Base-by-base conservation (phyloP, 1,140 invertebrate genomes). In the Lordiphosa collinella region DNA sequence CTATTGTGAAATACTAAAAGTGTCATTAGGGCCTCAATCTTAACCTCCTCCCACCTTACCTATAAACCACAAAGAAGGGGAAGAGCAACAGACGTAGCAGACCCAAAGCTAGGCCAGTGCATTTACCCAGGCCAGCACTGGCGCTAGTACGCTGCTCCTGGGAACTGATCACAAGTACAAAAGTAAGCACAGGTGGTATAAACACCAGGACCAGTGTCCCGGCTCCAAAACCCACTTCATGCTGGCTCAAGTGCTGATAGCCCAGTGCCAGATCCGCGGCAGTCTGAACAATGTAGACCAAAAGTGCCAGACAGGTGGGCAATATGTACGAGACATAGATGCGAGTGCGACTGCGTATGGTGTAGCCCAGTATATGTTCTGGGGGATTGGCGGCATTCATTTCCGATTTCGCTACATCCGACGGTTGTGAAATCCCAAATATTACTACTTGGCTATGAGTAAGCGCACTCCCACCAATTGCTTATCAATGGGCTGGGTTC, bases 31-130 rank as follows among this genome's bases (percentile, higher is more conserved):
- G 43, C 14, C 32, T 43, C 40, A 18, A 38, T 36, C 0, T 2
- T 0, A 11, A 7, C 13, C 12, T 3, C 18, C 4, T n/a, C 18
- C 4, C 10, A 22, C 54, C 73, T 89, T 87, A 94, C 93, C 93
- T 93, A 66, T 92, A 93, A 49, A 93, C 90, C n/a, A 91, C 91
- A 74, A 92, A 92, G 25, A 94, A 79, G 29, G 93, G 93, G 86
- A 94, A 94, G 29, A 92, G 89, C 6, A 92, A 38, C 54, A 93
- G 90, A 65, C 92, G 91, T 9, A 90, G 44, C 18, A 89, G 6
- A 18, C 87, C 87, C 36, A 67, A 31, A 16, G 40, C 38, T 73
- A 67, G 59, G 76, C 76, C 62, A 4, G 16, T 2, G 63, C 50
- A 57, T 4, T 34, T 52, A n/a, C 22, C 61, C 1, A 62, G 54